Evolutionary conservation across 2,888 invertebrate genomes (phyloP), one percentile per base, ranked within the genome.

Genomic region (Parnassius glacialis): DNA sequence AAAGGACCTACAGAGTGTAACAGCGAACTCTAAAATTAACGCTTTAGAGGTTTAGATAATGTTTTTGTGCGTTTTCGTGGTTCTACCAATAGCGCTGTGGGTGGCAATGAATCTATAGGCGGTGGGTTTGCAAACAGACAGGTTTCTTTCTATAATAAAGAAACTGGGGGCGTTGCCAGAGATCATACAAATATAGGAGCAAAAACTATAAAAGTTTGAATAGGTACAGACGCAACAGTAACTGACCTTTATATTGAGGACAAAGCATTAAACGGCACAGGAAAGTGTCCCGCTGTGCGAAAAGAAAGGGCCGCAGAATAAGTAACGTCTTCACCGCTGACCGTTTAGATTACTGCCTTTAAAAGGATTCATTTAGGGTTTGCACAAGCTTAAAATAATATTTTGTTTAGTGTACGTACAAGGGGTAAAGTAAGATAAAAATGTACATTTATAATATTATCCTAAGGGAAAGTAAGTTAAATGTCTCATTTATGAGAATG

Each of bases 61-160:
- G 44, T 54, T 43, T 53, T 56, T 61, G 64, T 53, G n/a, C 13
- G 55, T 55, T 64, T 69, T 63, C 50, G 25, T 63, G 62, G 70
- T 60, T 54, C 75, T 70, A 75, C 74, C 68, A 67, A 65, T 63
- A 52, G 54, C 84, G 68, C 86, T 69, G 83, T 87, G 86, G 89
- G 89, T 87, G 90, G 90, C 74, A 71, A 75, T 67, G 71, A 72
- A 66, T 67, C 70, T 64, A 80, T 74, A 85, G 87, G 86, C 87
- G 87, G 85, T 77, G 75, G 76, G 87, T 86, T 86, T 85, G 84
- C 87, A 88, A 89, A 90, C 88, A 87, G 67, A 70, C 70, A 71
- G 71, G 71, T 73, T 72, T 75, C 77, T 81, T 75, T 59, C 68
- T 63, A 74, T 74, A 76, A 80, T 79, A 74, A 83, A 80, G 75